Evolutionary conservation across 2,113 vertebrate genomes (phyloP).

Genomic region (Lepus europaeus): DNA sequence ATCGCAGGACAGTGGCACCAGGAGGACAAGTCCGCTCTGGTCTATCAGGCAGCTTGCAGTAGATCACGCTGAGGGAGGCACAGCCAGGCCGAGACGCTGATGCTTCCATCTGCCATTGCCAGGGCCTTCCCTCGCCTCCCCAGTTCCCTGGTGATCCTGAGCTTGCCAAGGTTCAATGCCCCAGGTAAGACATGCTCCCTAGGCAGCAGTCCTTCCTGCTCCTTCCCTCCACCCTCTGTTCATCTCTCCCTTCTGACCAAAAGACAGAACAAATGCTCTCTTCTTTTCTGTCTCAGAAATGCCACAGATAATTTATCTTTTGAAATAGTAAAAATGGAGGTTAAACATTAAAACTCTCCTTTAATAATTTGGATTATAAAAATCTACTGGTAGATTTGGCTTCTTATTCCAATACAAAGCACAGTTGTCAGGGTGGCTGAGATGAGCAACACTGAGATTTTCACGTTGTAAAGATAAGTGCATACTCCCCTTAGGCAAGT

Average conservation of each 20-base stretch:
- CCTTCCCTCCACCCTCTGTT: neutral
- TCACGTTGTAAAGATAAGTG: neutral
- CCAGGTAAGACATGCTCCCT: neutral
- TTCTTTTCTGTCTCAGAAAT: neutral
- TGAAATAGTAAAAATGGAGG: neutral
- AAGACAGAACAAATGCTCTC: neutral
- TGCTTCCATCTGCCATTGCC: neutral
- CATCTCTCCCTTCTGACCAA: neutral
- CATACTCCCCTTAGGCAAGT: neutral
- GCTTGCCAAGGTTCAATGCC: neutral
- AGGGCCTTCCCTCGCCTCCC: neutral
- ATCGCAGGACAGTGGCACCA: neutral
- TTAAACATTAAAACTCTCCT: neutral
- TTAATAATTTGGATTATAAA: neutral
- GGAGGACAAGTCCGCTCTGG: neutral
- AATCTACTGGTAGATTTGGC: neutral
- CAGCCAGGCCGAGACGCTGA: neutral
- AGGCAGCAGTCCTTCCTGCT: rapidly evolving
- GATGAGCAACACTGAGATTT: neutral
- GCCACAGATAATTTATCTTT: neutral
- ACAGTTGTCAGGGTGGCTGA: neutral
- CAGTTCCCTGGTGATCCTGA: neutral
- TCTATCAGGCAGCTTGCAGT: too few relatives aligned
- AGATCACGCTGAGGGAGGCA: neutral
- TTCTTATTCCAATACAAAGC: neutral